Evolutionary conservation across 2,797 vertebrate species (phyloP).

Genomic region (Rhinatrema bivittatum): DNA sequence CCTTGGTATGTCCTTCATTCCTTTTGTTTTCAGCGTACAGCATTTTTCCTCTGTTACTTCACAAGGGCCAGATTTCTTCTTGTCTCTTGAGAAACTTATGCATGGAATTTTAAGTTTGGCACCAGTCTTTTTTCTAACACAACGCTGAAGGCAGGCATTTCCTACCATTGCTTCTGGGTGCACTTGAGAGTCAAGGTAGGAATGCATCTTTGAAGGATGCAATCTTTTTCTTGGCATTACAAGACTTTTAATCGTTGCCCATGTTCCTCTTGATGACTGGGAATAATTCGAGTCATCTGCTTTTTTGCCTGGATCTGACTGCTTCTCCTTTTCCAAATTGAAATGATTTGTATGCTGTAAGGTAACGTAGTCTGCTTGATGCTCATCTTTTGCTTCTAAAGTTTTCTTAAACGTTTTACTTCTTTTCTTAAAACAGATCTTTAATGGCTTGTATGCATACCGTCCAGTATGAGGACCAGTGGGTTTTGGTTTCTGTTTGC

Average conservation of each 20-base stretch:
- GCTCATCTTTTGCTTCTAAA: not conserved
- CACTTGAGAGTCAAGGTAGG: slow-evolving; percentile 16
- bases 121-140: slow-evolving; percentile 29
- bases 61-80: slow-evolving; percentile 26
- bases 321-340: not conserved
- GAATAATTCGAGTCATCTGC: slow-evolving; percentile 4
- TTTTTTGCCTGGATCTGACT: not conserved
- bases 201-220: slow-evolving; percentile 29
- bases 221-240: slow-evolving; percentile 35
- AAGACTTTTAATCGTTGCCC: slow-evolving; percentile 54
- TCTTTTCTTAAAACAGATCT: slow-evolving; percentile 62
- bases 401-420: slow-evolving; percentile 42
- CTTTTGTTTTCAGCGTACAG: slow-evolving; percentile 17
- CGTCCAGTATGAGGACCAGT: slow-evolving; percentile 33
- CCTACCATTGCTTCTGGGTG: slow-evolving; percentile 33
- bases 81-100: slow-evolving; percentile 44
- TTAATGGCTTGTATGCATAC: slow-evolving; percentile 41
- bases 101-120: slow-evolving; percentile 51
- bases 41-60: slow-evolving; percentile 38
- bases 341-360: slow-evolving; percentile 16
- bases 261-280: slow-evolving; percentile 33
- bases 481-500: slow-evolving; percentile 9
- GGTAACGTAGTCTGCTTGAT: not conserved
- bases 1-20: slow-evolving; percentile 14
- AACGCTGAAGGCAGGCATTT: not conserved